A percentile compares a stretch with the other conserved stretches of the same genome.
These are phyloP conservation scores for Morone saxatilis DNA, from an alignment of 2,113 vertebrate genomes.

Conservation along the genomic window DNA sequence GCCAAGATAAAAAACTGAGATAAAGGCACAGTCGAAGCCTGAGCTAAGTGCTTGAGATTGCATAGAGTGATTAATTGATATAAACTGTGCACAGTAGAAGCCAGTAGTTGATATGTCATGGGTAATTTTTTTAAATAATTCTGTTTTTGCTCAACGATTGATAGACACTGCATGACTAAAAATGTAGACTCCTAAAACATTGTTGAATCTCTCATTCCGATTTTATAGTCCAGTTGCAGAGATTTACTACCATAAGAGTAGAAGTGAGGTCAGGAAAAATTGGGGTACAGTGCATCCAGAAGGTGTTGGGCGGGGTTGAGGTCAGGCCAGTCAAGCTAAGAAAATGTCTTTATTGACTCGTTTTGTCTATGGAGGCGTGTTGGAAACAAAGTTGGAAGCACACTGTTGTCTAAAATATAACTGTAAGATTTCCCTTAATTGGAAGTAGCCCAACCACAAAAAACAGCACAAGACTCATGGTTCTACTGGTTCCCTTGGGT, in stretches of 20 bases:
- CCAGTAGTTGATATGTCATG: background rate
- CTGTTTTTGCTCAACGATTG: slow-evolving; percentile 3
- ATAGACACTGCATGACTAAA: background rate
- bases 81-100: background rate
- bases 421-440: background rate
- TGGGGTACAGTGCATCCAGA: background rate
- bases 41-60: slow-evolving; percentile 6
- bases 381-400: background rate
- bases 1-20: slow-evolving; percentile 35
- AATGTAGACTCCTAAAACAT: background rate
- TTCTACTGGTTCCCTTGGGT: background rate
- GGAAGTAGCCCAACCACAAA: background rate
- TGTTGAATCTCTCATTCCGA: background rate
- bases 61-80: background rate
- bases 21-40: background rate
- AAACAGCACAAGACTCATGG: background rate
- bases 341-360: background rate
- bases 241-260: background rate
- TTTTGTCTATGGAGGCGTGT: too few relatives aligned
- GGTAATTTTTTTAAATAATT: background rate
- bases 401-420: background rate
- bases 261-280: background rate
- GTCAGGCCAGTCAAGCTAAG: background rate
- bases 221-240: background rate
- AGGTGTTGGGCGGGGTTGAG: too few relatives aligned